Evolutionary conservation across 1,140 invertebrate species (phyloP).

Genomic region (Drosophila athabasca): DNA sequence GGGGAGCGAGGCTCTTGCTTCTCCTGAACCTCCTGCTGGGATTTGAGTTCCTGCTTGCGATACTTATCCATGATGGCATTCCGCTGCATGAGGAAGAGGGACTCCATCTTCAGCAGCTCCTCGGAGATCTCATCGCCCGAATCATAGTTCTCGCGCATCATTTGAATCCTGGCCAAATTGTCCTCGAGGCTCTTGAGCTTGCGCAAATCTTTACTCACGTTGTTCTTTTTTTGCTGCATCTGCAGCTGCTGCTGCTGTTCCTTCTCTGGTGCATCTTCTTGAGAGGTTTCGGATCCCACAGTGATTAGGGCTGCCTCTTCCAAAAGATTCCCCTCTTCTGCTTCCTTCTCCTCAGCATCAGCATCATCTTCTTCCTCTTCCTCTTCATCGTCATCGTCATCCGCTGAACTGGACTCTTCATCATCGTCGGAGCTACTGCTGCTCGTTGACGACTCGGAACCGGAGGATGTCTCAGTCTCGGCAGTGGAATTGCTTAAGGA

Average conservation of each 20-base stretch:
- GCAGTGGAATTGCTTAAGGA: conserved; percentile 53
- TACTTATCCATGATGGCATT: conserved; percentile 80
- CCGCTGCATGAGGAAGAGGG: conserved; percentile 69
- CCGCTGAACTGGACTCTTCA: conserved; percentile 39
- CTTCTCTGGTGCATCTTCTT: conserved; percentile 21
- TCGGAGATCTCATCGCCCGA: conserved; percentile 75
- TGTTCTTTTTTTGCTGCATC: conserved; percentile 59
- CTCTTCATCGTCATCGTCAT: conserved; percentile 7
- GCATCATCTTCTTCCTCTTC: conserved; percentile 17
- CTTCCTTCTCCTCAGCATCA: conserved; percentile 17
- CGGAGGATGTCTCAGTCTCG: conserved; percentile 54
- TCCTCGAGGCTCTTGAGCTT: conserved; percentile 72
- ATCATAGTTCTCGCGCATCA: conserved; percentile 79
- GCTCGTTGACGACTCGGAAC: conserved; percentile 33
- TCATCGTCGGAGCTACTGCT: conserved; percentile 39
- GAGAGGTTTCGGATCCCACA: neutral
- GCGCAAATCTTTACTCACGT: conserved; percentile 71
- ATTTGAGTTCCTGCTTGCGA: conserved; percentile 61
- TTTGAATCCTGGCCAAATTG: conserved; percentile 76
- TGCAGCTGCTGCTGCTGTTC: conserved; percentile 21
- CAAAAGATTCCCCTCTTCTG: conserved; percentile 19
- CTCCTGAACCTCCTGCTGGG: conserved; percentile 3
- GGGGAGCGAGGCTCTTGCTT: conserved; percentile 6
- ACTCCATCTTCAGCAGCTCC: conserved; percentile 79
- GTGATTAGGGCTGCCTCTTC: conserved; percentile 1